A percentile compares a stretch with the other conserved stretches of the same genome.
Conservation (phyloP, 2,797 vertebrate genomes). For the Pseudomugil tenellus region DNA sequence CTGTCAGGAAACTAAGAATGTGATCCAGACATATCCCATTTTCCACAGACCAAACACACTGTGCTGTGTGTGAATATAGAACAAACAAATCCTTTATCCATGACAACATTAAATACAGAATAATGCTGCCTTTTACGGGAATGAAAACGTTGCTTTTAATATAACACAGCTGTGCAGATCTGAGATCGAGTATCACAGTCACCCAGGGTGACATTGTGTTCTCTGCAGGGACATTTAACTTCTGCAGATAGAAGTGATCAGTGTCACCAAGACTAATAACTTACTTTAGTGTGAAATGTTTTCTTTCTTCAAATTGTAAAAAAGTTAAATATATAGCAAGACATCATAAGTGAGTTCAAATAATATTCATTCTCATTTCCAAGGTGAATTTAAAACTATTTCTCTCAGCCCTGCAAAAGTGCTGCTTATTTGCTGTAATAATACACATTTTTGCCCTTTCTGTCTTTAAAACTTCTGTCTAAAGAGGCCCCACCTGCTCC, state of each 20-base stretch:
- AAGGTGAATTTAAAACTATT: not conserved
- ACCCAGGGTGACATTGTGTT: not conserved
- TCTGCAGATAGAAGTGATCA: not conserved
- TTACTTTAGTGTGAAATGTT: not conserved
- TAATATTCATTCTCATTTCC: not conserved
- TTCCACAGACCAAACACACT: constrained; percentile 31
- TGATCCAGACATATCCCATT: constrained; percentile 20
- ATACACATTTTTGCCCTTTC: not conserved
- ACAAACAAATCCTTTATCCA: constrained; percentile 3
- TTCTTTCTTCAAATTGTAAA: not conserved
- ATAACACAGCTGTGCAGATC: not conserved
- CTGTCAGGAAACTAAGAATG: constrained; percentile 30
- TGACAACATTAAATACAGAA: not conserved
- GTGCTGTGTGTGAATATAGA: constrained; percentile 3
- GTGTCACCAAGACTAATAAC: not conserved
- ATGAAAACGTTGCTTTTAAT: not conserved
- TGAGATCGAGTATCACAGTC: not conserved
- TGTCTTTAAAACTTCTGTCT: not conserved
- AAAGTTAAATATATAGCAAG: not conserved
- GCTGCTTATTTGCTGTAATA: too few species aligned
- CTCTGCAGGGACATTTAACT: not conserved
- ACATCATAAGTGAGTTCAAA: not conserved
- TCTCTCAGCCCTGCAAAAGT: not conserved
- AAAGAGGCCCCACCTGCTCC: too few species aligned
- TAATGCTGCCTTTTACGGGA: not conserved